Evolutionary conservation across 2,888 invertebrate genomes (phyloP).

Genomic region (Drosophila fungiperda): DNA sequence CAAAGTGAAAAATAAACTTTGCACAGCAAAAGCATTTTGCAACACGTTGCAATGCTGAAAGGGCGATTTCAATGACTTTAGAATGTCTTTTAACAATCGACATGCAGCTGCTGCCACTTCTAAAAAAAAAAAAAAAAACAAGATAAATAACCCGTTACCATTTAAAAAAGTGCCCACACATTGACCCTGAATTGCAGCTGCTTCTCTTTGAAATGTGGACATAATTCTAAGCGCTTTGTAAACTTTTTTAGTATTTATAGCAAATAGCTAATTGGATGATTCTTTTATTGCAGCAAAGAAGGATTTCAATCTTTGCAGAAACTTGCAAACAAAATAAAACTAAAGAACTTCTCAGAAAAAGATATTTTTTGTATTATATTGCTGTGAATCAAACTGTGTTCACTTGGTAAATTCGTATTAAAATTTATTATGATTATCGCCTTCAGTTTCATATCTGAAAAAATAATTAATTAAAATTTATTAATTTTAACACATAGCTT

Average conservation of each 20-base stretch:
- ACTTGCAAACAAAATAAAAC: not conserved
- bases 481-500: not conserved
- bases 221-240: not conserved
- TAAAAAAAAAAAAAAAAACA: not conserved
- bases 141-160: not conserved
- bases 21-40: slow-evolving; percentile 1
- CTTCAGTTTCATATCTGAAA: not conserved
- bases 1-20: slow-evolving; percentile 2
- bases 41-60: slow-evolving; percentile 12
- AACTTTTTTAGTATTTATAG: not conserved
- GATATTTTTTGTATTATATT: not conserved
- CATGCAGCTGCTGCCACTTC: slow-evolving; percentile 6
- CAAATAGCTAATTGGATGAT: slow-evolving; percentile 38
- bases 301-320: not conserved
- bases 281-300: not conserved
- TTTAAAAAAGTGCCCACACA: slow-evolving; percentile 8
- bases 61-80: not conserved
- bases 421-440: not conserved
- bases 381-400: too few relatives aligned
- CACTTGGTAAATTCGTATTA: not conserved
- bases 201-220: not conserved
- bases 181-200: slow-evolving; percentile 1
- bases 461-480: not conserved
- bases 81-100: slow-evolving; percentile 11
- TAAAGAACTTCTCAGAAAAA: not conserved